Evolutionary conservation across 2,113 vertebrate species (phyloP).

Genomic region (Leucopsar rothschildi): DNA sequence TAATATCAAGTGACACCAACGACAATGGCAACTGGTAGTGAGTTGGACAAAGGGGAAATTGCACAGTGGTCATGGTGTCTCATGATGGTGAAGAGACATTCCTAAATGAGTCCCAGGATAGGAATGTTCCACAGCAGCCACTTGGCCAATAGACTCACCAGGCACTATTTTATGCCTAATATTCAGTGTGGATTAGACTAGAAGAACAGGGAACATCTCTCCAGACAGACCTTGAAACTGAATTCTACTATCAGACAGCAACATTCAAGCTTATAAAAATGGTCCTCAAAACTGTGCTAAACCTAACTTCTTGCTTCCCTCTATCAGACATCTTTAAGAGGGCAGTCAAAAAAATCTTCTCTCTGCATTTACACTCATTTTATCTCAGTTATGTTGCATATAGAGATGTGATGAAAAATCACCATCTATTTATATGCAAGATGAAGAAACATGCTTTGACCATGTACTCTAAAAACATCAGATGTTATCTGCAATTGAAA

Average conservation of each 20-base stretch:
- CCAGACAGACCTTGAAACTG: neutral
- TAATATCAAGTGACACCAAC: neutral
- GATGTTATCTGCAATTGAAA: conserved; percentile 25
- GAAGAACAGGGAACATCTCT: neutral
- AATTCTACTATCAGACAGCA: neutral
- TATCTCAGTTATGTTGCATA: neutral
- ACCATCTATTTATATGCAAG: conserved; percentile 21
- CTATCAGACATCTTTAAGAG: neutral
- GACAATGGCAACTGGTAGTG: neutral
- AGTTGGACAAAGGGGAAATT: neutral
- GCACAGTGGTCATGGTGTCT: neutral
- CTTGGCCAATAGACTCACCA: neutral
- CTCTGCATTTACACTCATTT: neutral
- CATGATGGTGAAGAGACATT: neutral
- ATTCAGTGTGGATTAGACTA: neutral
- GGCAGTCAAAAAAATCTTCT: conserved; percentile 19
- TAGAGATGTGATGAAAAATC: neutral
- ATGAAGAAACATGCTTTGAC: conserved; percentile 21
- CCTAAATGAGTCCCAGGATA: neutral
- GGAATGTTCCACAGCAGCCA: neutral
- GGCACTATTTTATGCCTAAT: neutral
- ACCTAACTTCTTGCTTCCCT: neutral
- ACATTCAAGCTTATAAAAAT: neutral
- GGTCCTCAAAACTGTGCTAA: neutral
- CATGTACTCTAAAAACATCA: conserved; percentile 9